Base-by-base conservation (phyloP, 2,113 vertebrate species). In the Catagonus wagneri region DNA sequence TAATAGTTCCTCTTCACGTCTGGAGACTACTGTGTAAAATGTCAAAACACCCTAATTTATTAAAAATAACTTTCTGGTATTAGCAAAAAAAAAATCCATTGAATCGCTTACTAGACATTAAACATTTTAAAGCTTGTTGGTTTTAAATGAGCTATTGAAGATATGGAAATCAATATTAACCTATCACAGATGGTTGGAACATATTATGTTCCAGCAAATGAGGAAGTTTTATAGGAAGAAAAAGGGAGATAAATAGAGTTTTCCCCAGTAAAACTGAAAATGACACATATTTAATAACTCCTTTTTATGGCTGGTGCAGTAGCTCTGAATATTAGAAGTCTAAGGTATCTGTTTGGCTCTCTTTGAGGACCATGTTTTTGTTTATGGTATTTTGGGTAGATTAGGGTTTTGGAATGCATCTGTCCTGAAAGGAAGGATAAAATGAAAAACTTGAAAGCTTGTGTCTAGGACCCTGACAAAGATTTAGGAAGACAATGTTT, bases 81-180 rank as follows among this genome's bases (percentile, higher is more conserved):
- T 97, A 94, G 74, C 86, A 96, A 97, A 80, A 93, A 96, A 94
- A 60, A 87, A 87, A 83, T 54, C 72, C n/a, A 96, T 91, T 80
- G 63, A 98, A 81, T 97, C 95, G 93, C 81, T 97, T 95, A 93
- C 85, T 93, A 89, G 72, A 97, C 98, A 97, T 98, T 94, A 97
- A 98, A 93, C 80, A 94, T 97, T 97, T 89, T 97, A 96, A 96
- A 98, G 29, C n/a, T 79, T 90, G 86, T 98, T 98, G 95, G 94
- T 98, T 97, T 98, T 97, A 96, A 95, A 97, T 89, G 56, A 72
- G 36, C 9, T 93, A 44, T 72, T 97, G 89, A 94, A 98, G 96
- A 94, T 97, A 90, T 0, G 23, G 96, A 98, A 98, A 97, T 98
- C 96, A 94, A 92, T 98, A 97, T 79, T 95, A 96, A 93, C 84